Evolutionary conservation across 2,888 invertebrate genomes (phyloP), one percentile per base, ranked within the genome.

Genomic region (Alviniconcha strummeri): DNA sequence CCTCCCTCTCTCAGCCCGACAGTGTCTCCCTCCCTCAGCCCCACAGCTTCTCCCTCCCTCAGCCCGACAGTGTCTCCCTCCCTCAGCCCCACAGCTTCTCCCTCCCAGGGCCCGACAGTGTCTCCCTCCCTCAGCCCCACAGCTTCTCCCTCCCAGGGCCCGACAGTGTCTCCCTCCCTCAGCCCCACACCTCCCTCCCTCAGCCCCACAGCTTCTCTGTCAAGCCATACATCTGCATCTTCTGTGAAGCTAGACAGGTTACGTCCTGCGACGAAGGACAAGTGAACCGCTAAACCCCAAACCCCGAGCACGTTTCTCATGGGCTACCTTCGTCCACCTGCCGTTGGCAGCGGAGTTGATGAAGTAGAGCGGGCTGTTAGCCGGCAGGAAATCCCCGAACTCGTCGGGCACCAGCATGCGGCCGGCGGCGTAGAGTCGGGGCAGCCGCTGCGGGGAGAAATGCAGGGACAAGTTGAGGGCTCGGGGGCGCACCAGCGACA

Each of bases 381-480:
- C 81, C 8, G 81, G 69, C 76, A 81, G n/a, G 52, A 80, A 84
- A 75, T 84, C 84, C 17, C 71, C 77, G 72, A 80, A 76, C 52
- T 55, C 19, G 60, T 81, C 81, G 7, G 54, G 69, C 11, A 77
- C 77, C 57, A 84, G 60, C 36, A 72, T 15, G 17, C 84, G 75
- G 52, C 60, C 76, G 5, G 55, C 57, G 15, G 69, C 76, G 71
- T 69, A 82, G 8, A 19, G 19, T 4, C 36, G 56, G 3, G 82
- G 82, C 69, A 82, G 36, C 55, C 67, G 8, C 3, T 83, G 80
- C 11, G 36, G 11, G 17, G 71, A 75, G 71, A 84, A 84, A 2
- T 19, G 7, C 54, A n/a, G 57, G 55, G 82, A 82, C 52, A 77
- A 82, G 71, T 82, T 82, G 54, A 82, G 15, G 4, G 80, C 76